These are phyloP conservation scores for Gasterosteus nipponicus DNA, from an alignment of 2,113 vertebrate genomes.

Conservation along the genomic window DNA sequence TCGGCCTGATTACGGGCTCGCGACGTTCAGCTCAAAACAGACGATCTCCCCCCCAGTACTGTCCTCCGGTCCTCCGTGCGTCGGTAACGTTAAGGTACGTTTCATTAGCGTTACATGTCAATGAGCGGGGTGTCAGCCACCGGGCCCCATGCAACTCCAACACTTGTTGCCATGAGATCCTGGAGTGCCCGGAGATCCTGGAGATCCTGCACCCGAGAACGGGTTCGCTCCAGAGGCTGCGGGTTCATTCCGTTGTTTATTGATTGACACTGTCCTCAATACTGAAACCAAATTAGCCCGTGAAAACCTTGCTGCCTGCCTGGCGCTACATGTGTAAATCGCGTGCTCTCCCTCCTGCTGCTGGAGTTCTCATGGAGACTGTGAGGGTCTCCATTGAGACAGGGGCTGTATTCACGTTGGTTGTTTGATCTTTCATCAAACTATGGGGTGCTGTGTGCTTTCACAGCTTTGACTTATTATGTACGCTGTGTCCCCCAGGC, in stretches of 20 bases:
- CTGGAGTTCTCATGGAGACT: slow-evolving; percentile 54
- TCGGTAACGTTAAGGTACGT: not conserved
- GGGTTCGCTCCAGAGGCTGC: no score
- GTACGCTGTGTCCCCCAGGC: slow-evolving; percentile 56
- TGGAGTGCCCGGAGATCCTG: not conserved
- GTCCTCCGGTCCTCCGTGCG: not conserved
- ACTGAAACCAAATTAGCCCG: slow-evolving; percentile 62
- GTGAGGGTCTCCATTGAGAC: slow-evolving; percentile 25
- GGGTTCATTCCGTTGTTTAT: slow-evolving; percentile 9
- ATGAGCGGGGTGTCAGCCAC: not conserved
- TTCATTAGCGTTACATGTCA: not conserved
- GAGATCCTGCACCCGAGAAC: no score
- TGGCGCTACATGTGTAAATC: slow-evolving; percentile 71
- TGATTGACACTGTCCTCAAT: slow-evolving; percentile 8
- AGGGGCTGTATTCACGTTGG: slow-evolving; percentile 17
- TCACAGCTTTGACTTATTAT: slow-evolving; percentile 54
- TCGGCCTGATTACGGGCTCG: not conserved
- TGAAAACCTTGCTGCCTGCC: slow-evolving; percentile 50
- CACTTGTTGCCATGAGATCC: slow-evolving; percentile 51
- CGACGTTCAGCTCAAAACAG: not conserved
- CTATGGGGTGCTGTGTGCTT: slow-evolving; percentile 41
- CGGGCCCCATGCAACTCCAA: not conserved
- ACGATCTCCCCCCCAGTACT: not conserved
- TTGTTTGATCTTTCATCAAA: slow-evolving; percentile 41
- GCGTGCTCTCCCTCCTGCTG: slow-evolving; percentile 52